Percentiles rank a stretch among this genome's conserved stretches.
Conservation (phyloP, 2,113 vertebrate species). For the Plestiodon gilberti region DNA sequence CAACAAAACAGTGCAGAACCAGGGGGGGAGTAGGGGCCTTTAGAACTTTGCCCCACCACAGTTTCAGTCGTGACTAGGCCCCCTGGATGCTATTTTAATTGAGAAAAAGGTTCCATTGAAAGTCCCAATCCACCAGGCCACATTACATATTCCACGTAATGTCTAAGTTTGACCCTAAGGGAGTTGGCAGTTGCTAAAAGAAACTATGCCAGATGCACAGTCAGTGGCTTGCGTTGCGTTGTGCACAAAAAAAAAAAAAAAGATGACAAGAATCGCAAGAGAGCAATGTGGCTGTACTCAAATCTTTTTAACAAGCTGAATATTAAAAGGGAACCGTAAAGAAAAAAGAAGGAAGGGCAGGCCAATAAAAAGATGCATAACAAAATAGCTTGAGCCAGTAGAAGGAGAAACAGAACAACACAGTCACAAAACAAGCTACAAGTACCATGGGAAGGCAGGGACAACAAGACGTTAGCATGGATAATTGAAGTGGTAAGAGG, state of each 20-base stretch:
- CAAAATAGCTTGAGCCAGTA: neutral
- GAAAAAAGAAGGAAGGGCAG: neutral
- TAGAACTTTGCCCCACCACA: too few relatives aligned
- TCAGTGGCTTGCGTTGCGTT: too few relatives aligned
- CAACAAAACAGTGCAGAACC: too few relatives aligned
- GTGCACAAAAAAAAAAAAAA: neutral
- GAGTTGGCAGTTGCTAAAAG: neutral
- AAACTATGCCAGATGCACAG: neutral
- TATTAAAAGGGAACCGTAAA: neutral
- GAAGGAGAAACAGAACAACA: neutral
- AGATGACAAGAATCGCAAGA: neutral
- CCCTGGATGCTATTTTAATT: too few relatives aligned
- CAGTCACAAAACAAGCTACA: neutral
- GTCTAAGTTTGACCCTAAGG: too few relatives aligned
- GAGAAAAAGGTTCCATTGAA: too few relatives aligned
- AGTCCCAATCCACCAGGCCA: too few relatives aligned
- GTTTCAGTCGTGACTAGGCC: too few relatives aligned
- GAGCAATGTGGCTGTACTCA: neutral
- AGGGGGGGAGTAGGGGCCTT: neutral
- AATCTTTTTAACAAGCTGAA: conserved; percentile 8
- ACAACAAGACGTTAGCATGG: neutral
- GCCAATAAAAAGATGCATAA: neutral
- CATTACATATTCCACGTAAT: too few relatives aligned
- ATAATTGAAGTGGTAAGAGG: neutral
- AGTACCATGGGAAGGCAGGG: neutral